phyloP scores from a whole-genome alignment of 2,113 vertebrate genomes.

The Paradoxurus hermaphroditus region DNA sequence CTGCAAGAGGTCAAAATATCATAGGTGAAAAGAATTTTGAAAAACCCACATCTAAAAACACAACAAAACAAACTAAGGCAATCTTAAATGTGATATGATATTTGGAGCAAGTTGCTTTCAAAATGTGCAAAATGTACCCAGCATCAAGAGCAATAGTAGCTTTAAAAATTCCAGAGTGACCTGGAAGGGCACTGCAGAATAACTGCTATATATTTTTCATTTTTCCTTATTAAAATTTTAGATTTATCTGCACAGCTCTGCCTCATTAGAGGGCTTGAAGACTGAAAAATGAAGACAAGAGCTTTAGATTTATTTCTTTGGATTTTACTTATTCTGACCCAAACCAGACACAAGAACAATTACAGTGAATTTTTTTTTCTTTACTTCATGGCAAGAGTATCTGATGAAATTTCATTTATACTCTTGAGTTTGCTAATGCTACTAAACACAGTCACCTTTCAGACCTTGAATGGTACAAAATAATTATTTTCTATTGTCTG shows the following conservation, averaged over 20 bases:
- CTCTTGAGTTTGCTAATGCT: not conserved
- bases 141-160: not conserved
- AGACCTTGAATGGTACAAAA: not conserved
- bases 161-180: slow-evolving; percentile 36
- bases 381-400: not conserved
- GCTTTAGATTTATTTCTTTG: slow-evolving; percentile 54
- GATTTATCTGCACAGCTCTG: slow-evolving; percentile 44
- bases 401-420: slow-evolving; percentile 27
- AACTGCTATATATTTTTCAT: slow-evolving; percentile 62
- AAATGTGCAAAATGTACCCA: not conserved
- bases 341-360: slow-evolving; percentile 51
- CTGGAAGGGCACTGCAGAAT: slow-evolving; percentile 10
- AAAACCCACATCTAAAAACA: not conserved
- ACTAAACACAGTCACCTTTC: not conserved
- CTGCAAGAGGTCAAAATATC: not conserved
- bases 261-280: slow-evolving; percentile 53
- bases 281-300: slow-evolving; percentile 57
- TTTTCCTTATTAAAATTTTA: slow-evolving; percentile 71
- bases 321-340: slow-evolving; percentile 45
- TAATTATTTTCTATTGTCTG: not conserved
- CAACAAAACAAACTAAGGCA: not conserved
- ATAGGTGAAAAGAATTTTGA: not conserved
- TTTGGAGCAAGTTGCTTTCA: slow-evolving; percentile 14
- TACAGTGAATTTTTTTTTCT: not conserved
- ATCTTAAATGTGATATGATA: slow-evolving; percentile 9